Percentiles rank a stretch among this genome's conserved stretches.
These are phyloP conservation scores for Phaedon cochleariae DNA, from an alignment of 2,888 invertebrate genomes.

Conservation along the genomic window DNA sequence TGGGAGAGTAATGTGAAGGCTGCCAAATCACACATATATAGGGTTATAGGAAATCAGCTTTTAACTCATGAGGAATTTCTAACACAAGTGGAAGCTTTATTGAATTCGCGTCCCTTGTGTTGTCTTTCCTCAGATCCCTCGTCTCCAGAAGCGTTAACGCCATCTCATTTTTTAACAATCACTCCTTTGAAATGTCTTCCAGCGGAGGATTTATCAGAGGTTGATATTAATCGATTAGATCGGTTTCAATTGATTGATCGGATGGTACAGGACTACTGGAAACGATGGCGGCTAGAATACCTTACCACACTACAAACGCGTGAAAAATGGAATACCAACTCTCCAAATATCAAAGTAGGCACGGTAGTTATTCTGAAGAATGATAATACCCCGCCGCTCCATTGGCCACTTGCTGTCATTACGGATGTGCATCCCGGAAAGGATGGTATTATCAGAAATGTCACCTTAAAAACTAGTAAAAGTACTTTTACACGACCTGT, in stretches of 20 bases:
- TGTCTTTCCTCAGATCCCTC: neutral
- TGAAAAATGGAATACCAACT: neutral
- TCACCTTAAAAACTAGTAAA: slow-evolving; percentile 7
- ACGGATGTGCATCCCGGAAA: slow-evolving; percentile 21
- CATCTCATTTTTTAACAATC: neutral
- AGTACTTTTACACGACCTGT: slow-evolving; percentile 1
- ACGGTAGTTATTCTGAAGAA: neutral
- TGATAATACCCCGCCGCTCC: no score
- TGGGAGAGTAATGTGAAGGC: neutral
- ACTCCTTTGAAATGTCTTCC: neutral
- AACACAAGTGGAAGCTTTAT: neutral
- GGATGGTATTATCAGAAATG: slow-evolving; percentile 16
- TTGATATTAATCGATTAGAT: neutral
- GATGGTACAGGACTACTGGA: slow-evolving; percentile 1
- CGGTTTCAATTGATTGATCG: neutral
- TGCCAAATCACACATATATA: neutral
- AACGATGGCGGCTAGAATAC: neutral
- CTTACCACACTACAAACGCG: neutral
- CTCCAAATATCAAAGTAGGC: neutral
- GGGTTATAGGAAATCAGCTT: neutral
- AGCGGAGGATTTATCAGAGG: neutral
- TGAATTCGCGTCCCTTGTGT: neutral
- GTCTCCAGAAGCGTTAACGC: neutral
- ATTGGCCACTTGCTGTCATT: neutral
- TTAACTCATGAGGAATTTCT: neutral